These are phyloP conservation scores for Hyperoplus immaculatus DNA, from an alignment of 2,797 vertebrate genomes.

Conservation along the genomic window DNA sequence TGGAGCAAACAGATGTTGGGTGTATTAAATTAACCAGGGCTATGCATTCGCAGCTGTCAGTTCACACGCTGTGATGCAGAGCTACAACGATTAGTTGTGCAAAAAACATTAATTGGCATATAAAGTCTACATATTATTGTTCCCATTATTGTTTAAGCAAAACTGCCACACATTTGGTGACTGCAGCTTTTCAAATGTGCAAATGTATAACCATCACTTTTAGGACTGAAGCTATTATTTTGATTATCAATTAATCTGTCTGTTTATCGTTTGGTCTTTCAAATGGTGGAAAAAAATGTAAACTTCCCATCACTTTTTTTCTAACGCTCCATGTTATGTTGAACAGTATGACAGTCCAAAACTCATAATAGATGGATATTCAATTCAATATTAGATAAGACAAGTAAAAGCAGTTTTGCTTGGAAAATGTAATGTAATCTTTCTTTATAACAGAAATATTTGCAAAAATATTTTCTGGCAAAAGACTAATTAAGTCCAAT, in stretches of 20 bases:
- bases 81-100: neutral
- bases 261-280: neutral
- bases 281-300: neutral
- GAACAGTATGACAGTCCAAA: neutral
- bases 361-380: neutral
- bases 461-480: neutral
- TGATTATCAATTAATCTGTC: neutral
- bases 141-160: neutral
- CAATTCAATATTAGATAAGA: neutral
- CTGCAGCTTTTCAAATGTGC: neutral
- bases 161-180: neutral
- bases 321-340: neutral
- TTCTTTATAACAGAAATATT: neutral
- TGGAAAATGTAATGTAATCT: neutral
- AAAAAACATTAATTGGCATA: neutral
- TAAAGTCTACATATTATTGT: neutral
- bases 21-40: slow-evolving; percentile 23
- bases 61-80: neutral
- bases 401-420: neutral
- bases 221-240: neutral
- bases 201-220: slow-evolving; percentile 1
- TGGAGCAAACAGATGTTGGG: slow-evolving; percentile 28
- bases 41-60: slow-evolving; percentile 29
- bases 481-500: neutral
- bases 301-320: neutral